Evolutionary conservation across 1,140 invertebrate species (phyloP).

Genomic region (Sarcophaga peregrina): DNA sequence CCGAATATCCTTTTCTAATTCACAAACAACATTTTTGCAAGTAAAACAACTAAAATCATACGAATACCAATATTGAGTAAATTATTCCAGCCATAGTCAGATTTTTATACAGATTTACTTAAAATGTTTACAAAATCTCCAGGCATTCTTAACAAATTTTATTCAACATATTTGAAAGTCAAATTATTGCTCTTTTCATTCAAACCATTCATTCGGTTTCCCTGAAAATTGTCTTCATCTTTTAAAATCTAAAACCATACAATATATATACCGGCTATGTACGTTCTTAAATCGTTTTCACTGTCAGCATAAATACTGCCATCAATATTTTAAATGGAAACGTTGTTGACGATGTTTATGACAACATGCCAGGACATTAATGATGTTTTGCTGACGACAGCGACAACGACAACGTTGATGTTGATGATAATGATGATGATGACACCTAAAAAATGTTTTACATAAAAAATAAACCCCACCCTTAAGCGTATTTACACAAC

Average conservation of each 20-base stretch:
- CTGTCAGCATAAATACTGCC: conserved; percentile 14
- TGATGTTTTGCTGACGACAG: no score
- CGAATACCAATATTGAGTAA: no score
- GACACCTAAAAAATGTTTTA: neutral
- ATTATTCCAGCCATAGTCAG: no score
- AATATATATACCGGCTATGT: neutral
- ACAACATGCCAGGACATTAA: neutral
- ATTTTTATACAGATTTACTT: neutral
- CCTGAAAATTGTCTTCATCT: neutral
- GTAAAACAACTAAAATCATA: no score
- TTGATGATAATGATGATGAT: no score
- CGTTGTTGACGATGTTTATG: neutral
- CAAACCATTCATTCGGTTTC: neutral
- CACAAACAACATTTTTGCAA: no score
- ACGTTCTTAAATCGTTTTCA: neutral
- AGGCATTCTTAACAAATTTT: neutral
- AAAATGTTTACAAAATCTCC: conserved; percentile 1
- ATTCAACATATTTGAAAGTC: neutral
- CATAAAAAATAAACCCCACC: neutral
- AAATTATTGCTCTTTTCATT: neutral
- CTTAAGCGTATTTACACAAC: conserved; percentile 11
- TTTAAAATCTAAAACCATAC: neutral
- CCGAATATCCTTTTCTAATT: no score
- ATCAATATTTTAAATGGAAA: neutral
- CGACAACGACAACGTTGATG: no score